Evolutionary conservation across 2,888 invertebrate species (phyloP).

Genomic region (Macaria notata): DNA sequence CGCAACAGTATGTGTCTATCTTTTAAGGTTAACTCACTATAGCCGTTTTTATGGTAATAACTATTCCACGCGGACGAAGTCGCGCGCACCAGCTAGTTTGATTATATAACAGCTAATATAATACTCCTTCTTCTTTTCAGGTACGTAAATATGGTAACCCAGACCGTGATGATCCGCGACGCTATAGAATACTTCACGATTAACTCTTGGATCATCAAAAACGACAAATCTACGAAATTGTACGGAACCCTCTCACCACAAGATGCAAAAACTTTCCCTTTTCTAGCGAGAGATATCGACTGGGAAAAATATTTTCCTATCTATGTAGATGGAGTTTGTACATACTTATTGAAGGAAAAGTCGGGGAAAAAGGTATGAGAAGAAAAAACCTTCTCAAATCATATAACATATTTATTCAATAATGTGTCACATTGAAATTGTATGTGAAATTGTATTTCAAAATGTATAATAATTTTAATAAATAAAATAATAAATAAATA

Average conservation of each 20-base stretch:
- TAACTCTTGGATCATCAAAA: conserved; percentile 4
- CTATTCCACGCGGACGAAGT: too few relatives aligned
- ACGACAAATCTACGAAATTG: neutral
- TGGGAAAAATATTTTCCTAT: conserved; percentile 1
- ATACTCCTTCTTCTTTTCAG: conserved; percentile 2
- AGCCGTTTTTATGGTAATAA: too few relatives aligned
- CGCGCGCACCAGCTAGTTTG: too few relatives aligned
- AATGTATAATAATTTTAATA: too few relatives aligned
- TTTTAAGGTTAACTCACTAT: too few relatives aligned
- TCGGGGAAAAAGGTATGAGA: too few relatives aligned
- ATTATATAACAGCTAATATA: too few relatives aligned
- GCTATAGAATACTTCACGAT: neutral
- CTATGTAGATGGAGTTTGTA: conserved; percentile 1
- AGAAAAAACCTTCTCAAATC: neutral
- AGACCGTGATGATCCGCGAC: neutral
- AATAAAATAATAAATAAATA: too few relatives aligned
- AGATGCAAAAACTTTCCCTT: conserved; percentile 1
- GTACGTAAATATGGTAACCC: neutral
- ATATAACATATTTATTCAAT: too few relatives aligned
- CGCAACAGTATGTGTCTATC: too few relatives aligned
- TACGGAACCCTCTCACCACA: neutral
- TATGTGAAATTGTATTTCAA: neutral
- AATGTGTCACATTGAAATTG: neutral
- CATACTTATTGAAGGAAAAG: neutral
- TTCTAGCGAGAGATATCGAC: conserved; percentile 2